Percentiles rank a stretch among this genome's conserved stretches.
Evolutionary conservation across 2,888 invertebrate genomes (phyloP).

Genomic region (Brenthis hecate): DNA sequence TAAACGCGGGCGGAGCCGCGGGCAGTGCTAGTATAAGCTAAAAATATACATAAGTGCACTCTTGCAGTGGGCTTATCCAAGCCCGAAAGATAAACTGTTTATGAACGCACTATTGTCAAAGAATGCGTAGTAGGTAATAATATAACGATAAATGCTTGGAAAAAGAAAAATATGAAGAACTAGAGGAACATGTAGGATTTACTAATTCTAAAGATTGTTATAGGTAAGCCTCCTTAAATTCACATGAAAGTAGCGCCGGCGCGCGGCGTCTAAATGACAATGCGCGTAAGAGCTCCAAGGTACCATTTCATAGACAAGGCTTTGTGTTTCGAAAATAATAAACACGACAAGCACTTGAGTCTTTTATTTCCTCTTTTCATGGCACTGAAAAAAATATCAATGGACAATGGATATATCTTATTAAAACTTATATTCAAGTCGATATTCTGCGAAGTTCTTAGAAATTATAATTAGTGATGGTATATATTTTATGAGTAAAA

Average conservation of each 20-base stretch:
- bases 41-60: too few relatives aligned
- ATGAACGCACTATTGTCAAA: too few relatives aligned
- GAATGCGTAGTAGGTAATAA: too few relatives aligned
- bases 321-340: slow-evolving; percentile 66
- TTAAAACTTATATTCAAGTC: slow-evolving; percentile 57
- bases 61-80: too few relatives aligned
- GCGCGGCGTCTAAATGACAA: slow-evolving; percentile 66
- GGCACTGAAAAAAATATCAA: slow-evolving; percentile 53
- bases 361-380: slow-evolving; percentile 68
- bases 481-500: background rate
- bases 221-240: slow-evolving; percentile 21
- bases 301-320: slow-evolving; percentile 54
- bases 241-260: slow-evolving; percentile 57
- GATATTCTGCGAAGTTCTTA: slow-evolving; percentile 43
- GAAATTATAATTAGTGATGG: slow-evolving; percentile 43
- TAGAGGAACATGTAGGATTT: slow-evolving; percentile 10
- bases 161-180: background rate
- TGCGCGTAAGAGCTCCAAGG: slow-evolving; percentile 46
- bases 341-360: slow-evolving; percentile 63
- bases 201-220: slow-evolving; percentile 7
- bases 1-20: too few relatives aligned
- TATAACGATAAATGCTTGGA: background rate
- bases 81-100: too few relatives aligned
- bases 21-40: too few relatives aligned
- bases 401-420: slow-evolving; percentile 66